Percentiles rank a stretch among this genome's conserved stretches.
Evolutionary conservation across 2,888 invertebrate species (phyloP).

Genomic region (Thymelicus lineola): DNA sequence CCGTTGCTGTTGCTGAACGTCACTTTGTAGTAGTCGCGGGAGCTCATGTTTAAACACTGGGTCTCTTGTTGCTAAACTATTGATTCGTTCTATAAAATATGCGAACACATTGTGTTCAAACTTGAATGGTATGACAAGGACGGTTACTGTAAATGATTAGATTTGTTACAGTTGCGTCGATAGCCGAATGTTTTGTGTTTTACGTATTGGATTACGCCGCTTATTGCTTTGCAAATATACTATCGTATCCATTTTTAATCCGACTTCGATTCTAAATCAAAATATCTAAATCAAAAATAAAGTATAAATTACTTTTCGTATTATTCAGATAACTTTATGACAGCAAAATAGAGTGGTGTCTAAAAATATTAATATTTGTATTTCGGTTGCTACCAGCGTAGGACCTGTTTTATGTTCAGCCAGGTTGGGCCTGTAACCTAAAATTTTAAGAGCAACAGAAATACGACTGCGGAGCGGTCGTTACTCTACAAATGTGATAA

Average conservation of each 20-base stretch:
- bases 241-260: neutral
- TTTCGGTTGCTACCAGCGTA: neutral
- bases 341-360: neutral
- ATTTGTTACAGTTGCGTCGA: constrained; percentile 52
- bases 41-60: constrained; percentile 56
- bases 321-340: neutral
- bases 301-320: too few species aligned
- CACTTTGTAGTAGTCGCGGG: constrained; percentile 75
- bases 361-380: neutral
- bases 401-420: constrained; percentile 16
- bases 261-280: neutral
- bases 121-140: constrained; percentile 24
- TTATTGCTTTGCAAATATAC: constrained; percentile 15
- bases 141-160: constrained; percentile 14
- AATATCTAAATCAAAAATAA: too few species aligned
- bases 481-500: constrained; percentile 50
- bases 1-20: constrained; percentile 56
- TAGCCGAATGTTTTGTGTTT: constrained; percentile 44
- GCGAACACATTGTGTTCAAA: constrained; percentile 39
- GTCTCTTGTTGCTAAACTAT: constrained; percentile 4
- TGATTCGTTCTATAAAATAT: constrained; percentile 9
- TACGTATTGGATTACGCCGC: constrained; percentile 67
- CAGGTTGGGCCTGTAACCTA: constrained; percentile 28
- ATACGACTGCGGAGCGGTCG: constrained; percentile 46
- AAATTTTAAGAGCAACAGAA: constrained; percentile 40